Evolutionary conservation across 2,888 invertebrate genomes (phyloP).

Genomic region (Stenotaenia linearis): DNA sequence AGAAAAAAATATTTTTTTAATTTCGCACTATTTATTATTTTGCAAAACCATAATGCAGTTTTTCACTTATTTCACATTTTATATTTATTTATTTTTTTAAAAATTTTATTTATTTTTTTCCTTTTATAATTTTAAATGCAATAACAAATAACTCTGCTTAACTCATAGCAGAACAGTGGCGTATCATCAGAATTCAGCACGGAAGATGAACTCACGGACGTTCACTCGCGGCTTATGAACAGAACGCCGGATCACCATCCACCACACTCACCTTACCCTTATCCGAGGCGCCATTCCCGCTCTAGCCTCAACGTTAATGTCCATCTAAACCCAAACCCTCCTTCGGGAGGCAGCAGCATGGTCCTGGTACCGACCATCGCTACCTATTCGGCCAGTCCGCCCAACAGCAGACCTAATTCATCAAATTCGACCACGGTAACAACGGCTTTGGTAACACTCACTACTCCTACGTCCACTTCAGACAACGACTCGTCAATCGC

Average conservation of each 20-base stretch:
- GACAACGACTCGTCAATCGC: conserved; percentile 31
- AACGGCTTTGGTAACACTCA: conserved; percentile 6
- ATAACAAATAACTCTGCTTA: background rate
- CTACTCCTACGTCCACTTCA: conserved; percentile 27
- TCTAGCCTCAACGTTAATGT: conserved; percentile 32
- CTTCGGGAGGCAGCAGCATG: conserved; percentile 27
- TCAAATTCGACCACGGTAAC: conserved; percentile 8
- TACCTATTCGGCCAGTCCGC: conserved; percentile 28
- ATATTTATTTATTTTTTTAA: too few species aligned
- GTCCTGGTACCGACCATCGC: conserved; percentile 29
- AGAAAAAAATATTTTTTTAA: too few species aligned
- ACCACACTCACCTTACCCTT: background rate
- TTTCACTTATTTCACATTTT: too few species aligned
- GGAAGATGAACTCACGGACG: conserved; percentile 50
- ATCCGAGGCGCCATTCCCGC: conserved; percentile 11
- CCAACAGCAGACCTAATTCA: conserved; percentile 28
- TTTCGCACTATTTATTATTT: too few species aligned
- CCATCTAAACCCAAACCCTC: conserved; percentile 27
- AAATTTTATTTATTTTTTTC: too few species aligned
- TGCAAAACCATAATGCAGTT: too few species aligned
- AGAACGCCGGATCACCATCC: conserved; percentile 4
- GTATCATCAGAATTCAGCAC: conserved; percentile 41
- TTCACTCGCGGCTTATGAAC: conserved; percentile 44
- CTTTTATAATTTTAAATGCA: too few species aligned
- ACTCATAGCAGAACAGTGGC: conserved; percentile 21